Percentiles rank a stretch among this genome's conserved stretches.
phyloP scores from a whole-genome alignment of 2,888 invertebrate genomes.

The Bellardia pandia region DNA sequence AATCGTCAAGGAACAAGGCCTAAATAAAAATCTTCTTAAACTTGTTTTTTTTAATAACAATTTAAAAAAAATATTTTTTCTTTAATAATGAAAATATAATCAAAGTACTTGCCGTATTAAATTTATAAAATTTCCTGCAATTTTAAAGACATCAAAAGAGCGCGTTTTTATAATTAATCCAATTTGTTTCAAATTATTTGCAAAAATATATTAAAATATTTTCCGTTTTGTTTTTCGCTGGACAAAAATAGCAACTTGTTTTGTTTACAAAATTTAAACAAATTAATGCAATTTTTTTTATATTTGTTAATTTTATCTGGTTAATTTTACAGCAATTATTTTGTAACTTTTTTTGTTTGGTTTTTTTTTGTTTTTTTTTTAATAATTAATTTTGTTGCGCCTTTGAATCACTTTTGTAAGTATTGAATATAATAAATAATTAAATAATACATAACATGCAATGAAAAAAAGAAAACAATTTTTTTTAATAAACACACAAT shows the following conservation, averaged over 20 bases:
- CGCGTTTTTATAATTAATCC: slow-evolving; percentile 22
- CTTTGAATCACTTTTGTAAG: slow-evolving; percentile 20
- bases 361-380: background rate
- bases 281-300: background rate
- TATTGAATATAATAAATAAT: slow-evolving; percentile 35
- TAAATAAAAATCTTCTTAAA: too few species aligned
- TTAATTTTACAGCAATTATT: slow-evolving; percentile 10
- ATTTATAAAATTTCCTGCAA: slow-evolving; percentile 41
- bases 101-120: slow-evolving; percentile 55
- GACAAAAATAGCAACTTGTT: background rate
- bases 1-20: too few species aligned
- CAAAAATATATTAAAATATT: background rate
- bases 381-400: slow-evolving; percentile 12
- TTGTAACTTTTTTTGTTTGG: background rate
- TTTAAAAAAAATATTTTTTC: background rate
- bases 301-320: background rate
- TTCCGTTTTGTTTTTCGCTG: background rate
- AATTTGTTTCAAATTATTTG: slow-evolving; percentile 30
- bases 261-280: background rate
- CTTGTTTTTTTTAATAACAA: background rate
- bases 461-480: background rate
- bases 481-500: background rate
- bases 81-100: background rate
- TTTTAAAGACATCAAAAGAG: slow-evolving; percentile 58
- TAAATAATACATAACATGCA: slow-evolving; percentile 39